Base-by-base conservation (phyloP, 2,888 invertebrate genomes). In the Drosophila sordidula region DNA sequence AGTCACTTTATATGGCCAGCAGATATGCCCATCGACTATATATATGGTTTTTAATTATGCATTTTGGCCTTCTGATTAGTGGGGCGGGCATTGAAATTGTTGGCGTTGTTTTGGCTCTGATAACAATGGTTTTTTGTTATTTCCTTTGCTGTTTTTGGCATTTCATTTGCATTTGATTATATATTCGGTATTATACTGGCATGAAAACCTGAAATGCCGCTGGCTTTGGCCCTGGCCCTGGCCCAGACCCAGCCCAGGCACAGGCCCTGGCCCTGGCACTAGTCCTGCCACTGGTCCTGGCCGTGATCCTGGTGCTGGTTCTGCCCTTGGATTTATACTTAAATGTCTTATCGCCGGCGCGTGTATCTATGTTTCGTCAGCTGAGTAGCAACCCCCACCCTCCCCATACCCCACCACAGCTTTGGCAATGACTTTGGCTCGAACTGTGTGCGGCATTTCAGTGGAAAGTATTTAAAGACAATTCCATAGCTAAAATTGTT, bases 141-240 rank as follows among this genome's bases (percentile, higher is more conserved):
- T 49, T 78, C 45, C 54, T 54, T 42, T 45, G 62, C 72, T 71
- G 66, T 26, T 66, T 76, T 59, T 73, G 70, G 78, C 77, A 70
- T 74, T 78, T 61, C 75, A 84, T 84, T 81, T 84, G 85, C 75
- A 80, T 80, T 80, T 78, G 58, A 74, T 80, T 80, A 77, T 58
- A 36, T 68, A 63, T 45, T 38, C 57, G 39, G 50, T 49, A 51
- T 47, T 38, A 34, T 50, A n/a, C 11, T 36, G 11, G 29, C 32
- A 32, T 32, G 25, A 46, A 36, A 32, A 52, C 61, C 9, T 14
- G 5, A 39, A 39, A 58, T 41, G 36, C 12, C 47, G 12, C 9
- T 49, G 26, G 12, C 5, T 9, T 16, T 36, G 39, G n/a, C 22
- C 22, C 14, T 29, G 39, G 34, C n/a, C n/a, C 14, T 22, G 39